Evolutionary conservation across 1,140 invertebrate species (phyloP).

Genomic region (Drosophila busckii): DNA sequence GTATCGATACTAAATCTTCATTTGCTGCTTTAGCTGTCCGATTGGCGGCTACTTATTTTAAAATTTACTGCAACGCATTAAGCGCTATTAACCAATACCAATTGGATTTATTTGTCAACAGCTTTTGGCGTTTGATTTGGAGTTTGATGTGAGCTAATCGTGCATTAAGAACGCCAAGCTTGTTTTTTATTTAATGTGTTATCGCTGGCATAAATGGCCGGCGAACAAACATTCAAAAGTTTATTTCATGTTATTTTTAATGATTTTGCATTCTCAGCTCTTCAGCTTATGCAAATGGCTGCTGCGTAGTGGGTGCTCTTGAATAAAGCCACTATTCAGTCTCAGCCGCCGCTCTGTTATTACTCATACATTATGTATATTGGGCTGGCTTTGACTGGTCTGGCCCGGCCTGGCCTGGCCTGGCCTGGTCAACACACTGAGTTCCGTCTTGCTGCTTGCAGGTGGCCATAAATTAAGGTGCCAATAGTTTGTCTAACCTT

Average conservation of each 20-base stretch:
- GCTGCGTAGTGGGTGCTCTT: slow-evolving; percentile 72
- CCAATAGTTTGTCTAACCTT: slow-evolving; percentile 77
- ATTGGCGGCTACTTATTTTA: not conserved
- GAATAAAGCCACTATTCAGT: slow-evolving; percentile 54
- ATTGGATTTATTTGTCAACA: slow-evolving; percentile 5
- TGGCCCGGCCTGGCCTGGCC: not conserved
- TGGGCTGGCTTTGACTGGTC: slow-evolving; percentile 10
- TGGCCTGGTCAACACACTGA: slow-evolving; percentile 25
- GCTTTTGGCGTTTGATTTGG: slow-evolving; percentile 1
- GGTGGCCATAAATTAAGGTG: slow-evolving; percentile 68
- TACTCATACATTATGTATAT: slow-evolving; percentile 70
- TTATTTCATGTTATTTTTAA: slow-evolving; percentile 44
- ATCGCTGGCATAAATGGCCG: slow-evolving; percentile 13
- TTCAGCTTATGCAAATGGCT: slow-evolving; percentile 55
- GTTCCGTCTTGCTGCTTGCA: slow-evolving; percentile 73
- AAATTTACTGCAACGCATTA: slow-evolving; percentile 2
- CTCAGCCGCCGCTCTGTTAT: slow-evolving; percentile 49
- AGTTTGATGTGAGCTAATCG: no score
- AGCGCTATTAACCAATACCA: slow-evolving; percentile 7
- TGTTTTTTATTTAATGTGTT: not conserved
- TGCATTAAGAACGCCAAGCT: no score
- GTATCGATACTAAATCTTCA: no score
- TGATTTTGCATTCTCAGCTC: slow-evolving; percentile 22
- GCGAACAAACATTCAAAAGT: slow-evolving; percentile 36
- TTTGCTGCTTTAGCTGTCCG: not conserved